phyloP scores from a whole-genome alignment of 2,797 vertebrate genomes.

The Tachyglossus aculeatus region DNA sequence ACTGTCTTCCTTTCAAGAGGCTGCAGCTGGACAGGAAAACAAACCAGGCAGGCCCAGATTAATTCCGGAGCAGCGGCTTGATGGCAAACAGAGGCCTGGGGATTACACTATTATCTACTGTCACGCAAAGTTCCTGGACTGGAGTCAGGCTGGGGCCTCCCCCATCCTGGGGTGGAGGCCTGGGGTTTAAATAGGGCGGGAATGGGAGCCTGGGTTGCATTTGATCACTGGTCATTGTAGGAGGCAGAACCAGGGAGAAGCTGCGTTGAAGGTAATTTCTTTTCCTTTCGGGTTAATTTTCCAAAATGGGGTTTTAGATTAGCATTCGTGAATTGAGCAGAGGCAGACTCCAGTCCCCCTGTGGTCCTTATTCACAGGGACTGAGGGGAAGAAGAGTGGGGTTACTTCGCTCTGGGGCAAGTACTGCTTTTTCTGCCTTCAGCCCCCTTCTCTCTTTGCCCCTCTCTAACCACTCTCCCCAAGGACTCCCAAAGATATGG shows the following conservation, averaged over 20 bases:
- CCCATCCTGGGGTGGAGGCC: not conserved
- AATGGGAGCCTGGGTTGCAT: not conserved
- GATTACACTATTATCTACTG: conserved; percentile 11
- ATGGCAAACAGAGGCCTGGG: not conserved
- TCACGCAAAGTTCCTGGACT: conserved; percentile 28
- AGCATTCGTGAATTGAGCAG: too few relatives aligned
- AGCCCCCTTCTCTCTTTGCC: too few relatives aligned
- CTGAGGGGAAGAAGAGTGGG: too few relatives aligned
- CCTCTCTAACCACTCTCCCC: too few relatives aligned
- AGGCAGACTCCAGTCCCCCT: too few relatives aligned
- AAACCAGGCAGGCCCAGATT: conserved; percentile 23
- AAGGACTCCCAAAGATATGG: too few relatives aligned
- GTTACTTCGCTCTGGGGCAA: too few relatives aligned
- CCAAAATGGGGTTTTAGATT: too few relatives aligned
- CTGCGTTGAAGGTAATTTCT: conserved; percentile 36
- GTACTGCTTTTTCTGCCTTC: too few relatives aligned
- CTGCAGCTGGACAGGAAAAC: conserved; percentile 19
- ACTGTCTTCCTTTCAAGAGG: conserved; percentile 11
- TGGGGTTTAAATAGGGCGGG: conserved; percentile 21
- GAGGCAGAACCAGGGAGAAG: not conserved
- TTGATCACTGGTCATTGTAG: not conserved
- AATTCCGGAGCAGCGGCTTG: conserved; percentile 18
- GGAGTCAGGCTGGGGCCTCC: too few relatives aligned
- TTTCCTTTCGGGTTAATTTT: not conserved
- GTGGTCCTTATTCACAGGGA: too few relatives aligned